Base-by-base conservation (phyloP, 2,797 vertebrate genomes). In the Acipenser oxyrinchus region DNA sequence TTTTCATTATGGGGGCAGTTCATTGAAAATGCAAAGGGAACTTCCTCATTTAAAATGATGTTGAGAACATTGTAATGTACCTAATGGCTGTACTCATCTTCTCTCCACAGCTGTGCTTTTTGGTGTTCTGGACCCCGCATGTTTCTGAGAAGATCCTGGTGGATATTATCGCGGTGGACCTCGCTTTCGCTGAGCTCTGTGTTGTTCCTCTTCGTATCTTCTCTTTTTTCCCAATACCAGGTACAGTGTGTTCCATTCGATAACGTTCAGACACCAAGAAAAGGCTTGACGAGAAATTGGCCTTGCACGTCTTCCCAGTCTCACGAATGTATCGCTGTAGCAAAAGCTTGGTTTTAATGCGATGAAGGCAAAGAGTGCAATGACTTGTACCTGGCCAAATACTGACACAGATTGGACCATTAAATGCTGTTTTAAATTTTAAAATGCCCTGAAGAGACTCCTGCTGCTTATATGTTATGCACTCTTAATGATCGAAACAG, bases 221-320 rank as follows among this genome's bases (percentile, higher is more conserved):
- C 88, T 98, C 96, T 83, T 99, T 99, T 82, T 99, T 99, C 62
- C 95, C 96, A 0, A 64, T 99, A 74, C 96, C 96, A 92, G 96
- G 96, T 98, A 86, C 83, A 73, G 13, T 48, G 23, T 37, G 4
- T 37, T 37, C 23, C 23, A 37, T 37, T 37, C 4, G 23, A 37
- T 37, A 37, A 2, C 23, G 23, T 37, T 37, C 23, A 37, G 23
- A 37, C 4, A 37, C 23, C 23, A 37, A 37, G 23, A 2, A 37
- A 37, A 37, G 23, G 23, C 23, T 2, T 37, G 23, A 18, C 6
- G 15, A 8, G 2, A 6, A 4, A 37, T 49, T 1, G 57, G 6
- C 49, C 53, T 55, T 49, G 8, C 8, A 3, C 6, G 18, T 48
- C 53, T 18, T 10, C 61, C 12, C 63, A 13, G 50, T 11, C 13